Percentiles rank a stretch among this genome's conserved stretches.
phyloP scores from a whole-genome alignment of 2,888 invertebrate genomes.

The Sinotaia quadrata region DNA sequence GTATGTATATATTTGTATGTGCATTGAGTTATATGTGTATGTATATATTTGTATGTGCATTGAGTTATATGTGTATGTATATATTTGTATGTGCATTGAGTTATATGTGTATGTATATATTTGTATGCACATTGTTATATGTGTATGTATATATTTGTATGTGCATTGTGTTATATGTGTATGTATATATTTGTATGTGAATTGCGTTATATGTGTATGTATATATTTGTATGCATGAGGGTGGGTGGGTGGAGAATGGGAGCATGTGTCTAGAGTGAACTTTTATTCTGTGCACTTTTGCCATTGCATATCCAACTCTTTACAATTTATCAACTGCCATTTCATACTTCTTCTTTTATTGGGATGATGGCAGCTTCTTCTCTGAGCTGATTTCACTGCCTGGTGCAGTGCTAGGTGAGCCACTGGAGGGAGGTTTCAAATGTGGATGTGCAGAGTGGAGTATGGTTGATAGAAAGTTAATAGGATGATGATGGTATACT shows the following conservation, averaged over 20 bases:
- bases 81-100: not conserved
- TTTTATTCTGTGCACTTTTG: no score
- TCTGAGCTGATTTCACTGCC: no score
- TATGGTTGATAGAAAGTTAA: no score
- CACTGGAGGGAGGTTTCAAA: no score
- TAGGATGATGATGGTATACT: no score
- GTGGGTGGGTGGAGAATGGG: not conserved
- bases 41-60: not conserved
- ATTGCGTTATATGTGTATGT: not conserved
- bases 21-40: not conserved
- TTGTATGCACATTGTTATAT: not conserved
- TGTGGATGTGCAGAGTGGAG: no score
- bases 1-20: constrained; percentile 1
- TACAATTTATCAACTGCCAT: no score
- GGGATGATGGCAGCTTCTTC: no score
- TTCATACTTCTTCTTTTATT: no score
- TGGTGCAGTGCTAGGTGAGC: no score
- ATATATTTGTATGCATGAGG: not conserved
- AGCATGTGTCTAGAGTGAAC: not conserved
- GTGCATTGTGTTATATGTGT: constrained; percentile 3
- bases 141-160: not conserved
- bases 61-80: constrained; percentile 1
- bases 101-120: not conserved
- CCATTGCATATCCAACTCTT: no score
- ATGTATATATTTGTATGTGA: constrained; percentile 6